Base-by-base conservation (phyloP, 1,140 invertebrate genomes). In the Pseudomyrmex sp. region DNA sequence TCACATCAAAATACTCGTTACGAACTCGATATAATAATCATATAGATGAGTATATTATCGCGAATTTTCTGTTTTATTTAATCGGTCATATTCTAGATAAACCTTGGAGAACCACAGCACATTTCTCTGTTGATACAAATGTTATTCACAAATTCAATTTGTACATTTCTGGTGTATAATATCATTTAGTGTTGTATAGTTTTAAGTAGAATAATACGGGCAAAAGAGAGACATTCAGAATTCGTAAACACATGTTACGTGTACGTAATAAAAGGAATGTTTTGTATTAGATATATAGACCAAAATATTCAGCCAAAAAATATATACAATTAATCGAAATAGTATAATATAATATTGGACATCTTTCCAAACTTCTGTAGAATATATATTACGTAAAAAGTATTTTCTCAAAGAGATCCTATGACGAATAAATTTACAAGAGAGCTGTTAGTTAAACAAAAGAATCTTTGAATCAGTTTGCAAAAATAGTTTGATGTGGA, bases 111-210 rank as follows among this genome's bases (percentile, higher is more conserved):
- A 72, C 13, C 26, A 58, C 54, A 70, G 9, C 15, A 26, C 48
- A 72, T 72, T 72, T 72, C 1, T 56, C n/a, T 65, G 15, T 44
- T 52, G 12, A 4, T 58, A 52, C n/a, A 72, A 72, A 72, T 72
- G 9, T 26, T 44, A 58, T 70, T 54, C 50, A 70, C 23, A 54
- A n/a, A 26, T 56, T 70, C 35, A 15, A 70, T 3, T 70, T 70
- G 23, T 56, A 56, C n/a, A 72, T n/a, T 58, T 58, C 68, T 56
- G 54, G 23, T 26, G 23, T 26, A 2, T n/a, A 70, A 7, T 54
- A n/a, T 54, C 9, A 8, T 72, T 26, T 18, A 46, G n/a, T 65
- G 44, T 35, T 35, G 26, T 65, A 65, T 35, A 65, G 18, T 44
- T 65, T 65, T n/a, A 65, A 65, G 8, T 54, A 35, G 15, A 70